Conservation (phyloP, 2,888 invertebrate species). For the Drosophila lacicola region DNA sequence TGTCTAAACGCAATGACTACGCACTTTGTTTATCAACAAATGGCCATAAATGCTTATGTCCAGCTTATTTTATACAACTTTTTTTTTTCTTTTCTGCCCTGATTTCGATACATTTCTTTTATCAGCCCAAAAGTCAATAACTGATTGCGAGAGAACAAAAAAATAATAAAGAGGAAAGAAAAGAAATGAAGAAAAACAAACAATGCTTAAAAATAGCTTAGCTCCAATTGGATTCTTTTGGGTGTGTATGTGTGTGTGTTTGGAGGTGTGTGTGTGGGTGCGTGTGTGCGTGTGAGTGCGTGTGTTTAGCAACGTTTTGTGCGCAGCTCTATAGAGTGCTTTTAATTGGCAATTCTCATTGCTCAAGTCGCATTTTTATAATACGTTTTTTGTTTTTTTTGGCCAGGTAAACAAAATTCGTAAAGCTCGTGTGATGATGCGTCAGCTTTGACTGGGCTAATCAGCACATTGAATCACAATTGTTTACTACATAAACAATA, state of each 20-base stretch:
- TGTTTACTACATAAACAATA: conserved; percentile 10
- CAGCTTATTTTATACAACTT: conserved; percentile 13
- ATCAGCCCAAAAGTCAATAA: conserved; percentile 74
- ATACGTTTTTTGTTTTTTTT: background rate
- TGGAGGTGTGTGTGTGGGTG: background rate
- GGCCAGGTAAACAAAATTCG: conserved; percentile 26
- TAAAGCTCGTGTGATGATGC: conserved; percentile 17
- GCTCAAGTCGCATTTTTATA: no score
- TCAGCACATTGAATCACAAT: conserved; percentile 42
- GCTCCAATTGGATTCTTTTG: background rate
- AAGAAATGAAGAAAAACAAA: conserved; percentile 33
- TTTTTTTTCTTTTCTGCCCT: conserved; percentile 18
- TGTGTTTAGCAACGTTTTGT: conserved; percentile 37
- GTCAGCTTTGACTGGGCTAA: conserved; percentile 30
- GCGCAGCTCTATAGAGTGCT: background rate
- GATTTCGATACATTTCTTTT: conserved; percentile 41
- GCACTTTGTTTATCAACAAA: conserved; percentile 57
- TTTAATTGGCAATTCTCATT: background rate
- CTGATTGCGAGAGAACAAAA: conserved; percentile 58
- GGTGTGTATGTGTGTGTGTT: background rate
- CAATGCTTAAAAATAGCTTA: conserved; percentile 56
- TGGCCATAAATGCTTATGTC: conserved; percentile 37
- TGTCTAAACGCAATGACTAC: conserved; percentile 50
- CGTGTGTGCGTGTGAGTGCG: conserved; percentile 36
- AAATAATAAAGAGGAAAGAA: background rate